Base-by-base conservation (phyloP, 1,140 invertebrate species). In the Drosophila saltans region DNA sequence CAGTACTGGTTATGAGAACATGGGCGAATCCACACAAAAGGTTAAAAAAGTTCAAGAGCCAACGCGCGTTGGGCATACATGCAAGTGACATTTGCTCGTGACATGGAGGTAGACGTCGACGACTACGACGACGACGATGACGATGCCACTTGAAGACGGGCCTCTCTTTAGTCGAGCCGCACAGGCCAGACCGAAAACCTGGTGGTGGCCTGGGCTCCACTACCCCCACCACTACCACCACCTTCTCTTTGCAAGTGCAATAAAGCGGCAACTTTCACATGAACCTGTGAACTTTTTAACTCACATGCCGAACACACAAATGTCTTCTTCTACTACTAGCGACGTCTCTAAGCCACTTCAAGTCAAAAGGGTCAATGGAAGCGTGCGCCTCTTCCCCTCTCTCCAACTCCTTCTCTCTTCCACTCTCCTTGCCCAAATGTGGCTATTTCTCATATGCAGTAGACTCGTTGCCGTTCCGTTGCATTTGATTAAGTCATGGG, bases 401-500 rank as follows among this genome's bases (percentile, higher is more conserved):
- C 16, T 3, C 3, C 9, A 1, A 8, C 21, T 26, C 21, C 8
- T 8, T 8, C 21, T 21, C 21, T 5, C 2, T 8, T 7, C 8
- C 21, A 7, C 21, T 21, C 6, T 21, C 45, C 28, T 4, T 30
- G 28, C 28, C 28, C 2, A 30, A 30, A 36, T 36, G 33, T 36
- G 33, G 33, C 24, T 48, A 8, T 8, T 52, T 11, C 55, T 55
- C 45, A 60, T 65, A 59, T 66, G 61, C 9, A 30, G 57, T 43
- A 41, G 48, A 48, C 59, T 39, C 75, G 63, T 52, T 24, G 33
- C 33, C 45, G 39, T 40, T 40, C 10, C 66, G 66, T 72, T 88
- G 83, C 84, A 88, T 88, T 88, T 88, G 83, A 88, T 88, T 88
- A 88, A 88, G 83, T 80, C 84, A 88, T 88, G 83, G 84, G 76